Evolutionary conservation across 2,797 vertebrate genomes (phyloP).

Genomic region (Tarsius wallacei): DNA sequence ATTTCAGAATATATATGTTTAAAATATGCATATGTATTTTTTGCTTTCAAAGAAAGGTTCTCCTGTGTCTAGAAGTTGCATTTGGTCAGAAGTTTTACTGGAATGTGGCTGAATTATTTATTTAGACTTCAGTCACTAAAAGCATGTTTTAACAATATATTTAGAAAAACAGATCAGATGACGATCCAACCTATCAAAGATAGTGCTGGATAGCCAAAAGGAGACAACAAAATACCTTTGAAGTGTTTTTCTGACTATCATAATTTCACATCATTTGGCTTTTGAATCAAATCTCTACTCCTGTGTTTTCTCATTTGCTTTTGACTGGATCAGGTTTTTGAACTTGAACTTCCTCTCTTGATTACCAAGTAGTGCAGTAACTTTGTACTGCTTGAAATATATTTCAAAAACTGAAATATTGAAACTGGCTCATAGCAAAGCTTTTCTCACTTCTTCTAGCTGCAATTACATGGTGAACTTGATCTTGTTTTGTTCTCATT

Average conservation of each 20-base stretch:
- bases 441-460: neutral
- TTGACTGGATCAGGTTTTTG: neutral
- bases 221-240: neutral
- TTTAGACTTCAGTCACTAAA: neutral
- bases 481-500: neutral
- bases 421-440: neutral
- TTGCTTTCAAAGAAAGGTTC: neutral
- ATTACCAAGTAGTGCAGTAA: neutral
- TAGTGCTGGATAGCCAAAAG: no score
- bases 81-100: rapidly evolving
- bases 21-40: neutral
- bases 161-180: neutral
- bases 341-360: neutral
- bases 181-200: neutral
- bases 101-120: neutral
- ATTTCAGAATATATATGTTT: neutral
- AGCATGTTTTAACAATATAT: neutral
- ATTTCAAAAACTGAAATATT: neutral
- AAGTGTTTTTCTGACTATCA: neutral
- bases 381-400: neutral
- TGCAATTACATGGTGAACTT: neutral
- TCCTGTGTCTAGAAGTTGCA: neutral
- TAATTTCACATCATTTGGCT: neutral
- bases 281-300: neutral
- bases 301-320: neutral